Base-by-base conservation (phyloP, 2,113 vertebrate species). In the Actinemys pallida region DNA sequence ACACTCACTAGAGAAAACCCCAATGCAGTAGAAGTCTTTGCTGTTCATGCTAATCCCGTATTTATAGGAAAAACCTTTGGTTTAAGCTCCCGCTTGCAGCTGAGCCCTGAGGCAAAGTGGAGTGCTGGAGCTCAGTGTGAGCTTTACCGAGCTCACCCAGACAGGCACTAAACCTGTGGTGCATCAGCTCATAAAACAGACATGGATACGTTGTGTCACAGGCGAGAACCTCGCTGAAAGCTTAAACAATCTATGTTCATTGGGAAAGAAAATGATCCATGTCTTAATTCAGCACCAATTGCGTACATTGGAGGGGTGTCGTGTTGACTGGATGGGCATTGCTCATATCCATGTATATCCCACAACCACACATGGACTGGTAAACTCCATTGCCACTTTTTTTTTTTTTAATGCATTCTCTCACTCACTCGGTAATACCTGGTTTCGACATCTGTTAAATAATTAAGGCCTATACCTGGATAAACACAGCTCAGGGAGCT, bases 131-230 rank as follows among this genome's bases (percentile, higher is more conserved):
- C 81, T 72, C 50, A 2, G 69, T 20, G 4, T 25, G 0, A 14
- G 10, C 16, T 11, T 78, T 49, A 78, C 80, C 54, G 29, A 53
- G 10, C 75, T 27, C 12, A 42, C 42, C 39, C 56, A 50, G 22
- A 39, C 35, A 57, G 39, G 84, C 39, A 19, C 24, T 52, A 11
- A 50, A 29, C 0, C 3, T 2, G 7, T 0, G 0, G 54, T 0
- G 0, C 47, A 10, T 4, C 76, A 59, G 54, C 69, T 75, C 47
- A 5, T 0, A 3, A 42, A 24, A 54, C 59, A 59, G 81, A 10
- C 65, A 79, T 35, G 35, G 57, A 27, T 2, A 24, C 2, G 1
- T 1, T 0, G 52, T 17, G 84, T 31, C 53, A 16, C 52, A 6
- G 53, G 42, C 65, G 52, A 29, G 69, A 47, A 83, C 8, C 1